phyloP scores from a whole-genome alignment of 1,140 invertebrate species.

The Achatina immaculata region DNA sequence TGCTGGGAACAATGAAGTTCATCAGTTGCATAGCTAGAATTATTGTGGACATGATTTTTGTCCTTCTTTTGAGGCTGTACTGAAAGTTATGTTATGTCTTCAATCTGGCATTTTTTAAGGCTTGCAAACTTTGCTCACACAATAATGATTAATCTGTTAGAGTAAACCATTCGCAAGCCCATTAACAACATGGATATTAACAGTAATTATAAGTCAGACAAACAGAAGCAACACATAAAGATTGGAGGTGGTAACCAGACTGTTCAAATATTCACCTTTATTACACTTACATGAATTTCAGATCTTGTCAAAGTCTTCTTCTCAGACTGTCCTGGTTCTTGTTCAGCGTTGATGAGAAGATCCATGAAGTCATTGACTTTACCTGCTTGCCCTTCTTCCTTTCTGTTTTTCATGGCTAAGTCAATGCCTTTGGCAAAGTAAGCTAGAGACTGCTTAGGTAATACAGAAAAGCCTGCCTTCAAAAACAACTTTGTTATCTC shows the following conservation, averaged over 20 bases:
- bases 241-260: background rate
- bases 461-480: background rate
- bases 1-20: too few species aligned
- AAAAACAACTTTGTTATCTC: background rate
- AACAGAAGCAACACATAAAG: background rate
- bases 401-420: background rate
- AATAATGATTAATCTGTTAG: too few species aligned
- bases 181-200: background rate
- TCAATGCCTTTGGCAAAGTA: background rate
- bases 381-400: background rate
- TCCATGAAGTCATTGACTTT: conserved; percentile 12
- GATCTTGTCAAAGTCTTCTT: background rate
- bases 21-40: too few species aligned
- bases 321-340: background rate
- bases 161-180: background rate
- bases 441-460: background rate
- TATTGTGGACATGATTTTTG: too few species aligned
- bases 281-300: background rate
- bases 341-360: conserved; percentile 7
- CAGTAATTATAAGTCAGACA: background rate
- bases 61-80: too few species aligned
- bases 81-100: too few species aligned
- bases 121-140: too few species aligned
- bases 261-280: too few species aligned
- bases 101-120: too few species aligned